These are phyloP conservation scores for Gastracanthus pulcherrimus DNA, from an alignment of 2,888 invertebrate species.

Conservation along the genomic window DNA sequence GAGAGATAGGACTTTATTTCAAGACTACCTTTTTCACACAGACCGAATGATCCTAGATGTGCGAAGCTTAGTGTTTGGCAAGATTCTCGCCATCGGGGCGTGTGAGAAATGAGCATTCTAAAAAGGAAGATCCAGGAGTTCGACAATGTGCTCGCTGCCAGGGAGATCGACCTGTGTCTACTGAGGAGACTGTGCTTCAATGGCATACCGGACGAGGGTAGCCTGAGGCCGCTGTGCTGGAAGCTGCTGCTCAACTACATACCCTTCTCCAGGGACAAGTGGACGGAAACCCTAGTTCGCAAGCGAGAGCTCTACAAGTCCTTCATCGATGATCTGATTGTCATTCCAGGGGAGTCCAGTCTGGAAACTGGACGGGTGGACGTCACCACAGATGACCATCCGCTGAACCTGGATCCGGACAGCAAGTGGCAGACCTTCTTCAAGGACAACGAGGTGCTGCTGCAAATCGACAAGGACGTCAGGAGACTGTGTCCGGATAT, in stretches of 20 bases:
- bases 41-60: too few relatives aligned
- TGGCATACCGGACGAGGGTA: constrained; percentile 93
- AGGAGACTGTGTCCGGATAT: constrained; percentile 95
- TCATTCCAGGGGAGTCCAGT: constrained; percentile 85
- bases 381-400: constrained; percentile 87
- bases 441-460: constrained; percentile 96
- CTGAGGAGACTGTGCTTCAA: constrained; percentile 88
- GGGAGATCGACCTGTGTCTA: constrained; percentile 84
- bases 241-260: constrained; percentile 92
- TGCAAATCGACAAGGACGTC: constrained; percentile 99
- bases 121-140: constrained; percentile 84
- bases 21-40: too few relatives aligned
- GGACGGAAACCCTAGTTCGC: constrained; percentile 84
- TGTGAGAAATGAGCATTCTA: constrained; percentile 70
- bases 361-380: constrained; percentile 80
- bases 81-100: neutral
- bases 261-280: constrained; percentile 83
- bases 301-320: constrained; percentile 90
- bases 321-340: constrained; percentile 93
- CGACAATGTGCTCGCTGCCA: constrained; percentile 84
- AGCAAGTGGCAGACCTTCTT: constrained; percentile 98
- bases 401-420: constrained; percentile 95
- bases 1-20: too few relatives aligned
- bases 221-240: constrained; percentile 91
- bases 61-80: neutral